Evolutionary conservation across 37 sponge, comb jelly and placozoan species (phyloP).

Genomic region (Mnemiopsis leidyi): DNA sequence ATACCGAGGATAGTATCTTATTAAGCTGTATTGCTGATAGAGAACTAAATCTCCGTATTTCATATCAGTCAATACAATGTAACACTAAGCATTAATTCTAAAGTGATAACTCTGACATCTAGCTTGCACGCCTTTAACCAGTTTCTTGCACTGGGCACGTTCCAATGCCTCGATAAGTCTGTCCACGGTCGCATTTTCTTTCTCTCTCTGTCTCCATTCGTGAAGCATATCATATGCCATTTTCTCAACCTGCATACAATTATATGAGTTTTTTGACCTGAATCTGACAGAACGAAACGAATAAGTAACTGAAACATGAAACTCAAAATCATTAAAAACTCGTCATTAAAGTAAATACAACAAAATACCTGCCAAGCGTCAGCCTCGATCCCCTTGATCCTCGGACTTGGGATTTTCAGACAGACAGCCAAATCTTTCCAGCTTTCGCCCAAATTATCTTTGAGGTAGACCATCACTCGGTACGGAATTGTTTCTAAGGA

Average conservation of each 20-base stretch:
- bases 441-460: slow-evolving; percentile 55
- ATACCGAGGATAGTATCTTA: no score
- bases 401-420: slow-evolving; percentile 33
- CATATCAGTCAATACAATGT: no score
- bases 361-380: slow-evolving; percentile 59
- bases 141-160: slow-evolving; percentile 62
- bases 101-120: slow-evolving; percentile 61
- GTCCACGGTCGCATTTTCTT: slow-evolving; percentile 52
- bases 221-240: slow-evolving; percentile 61
- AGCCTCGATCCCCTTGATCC: slow-evolving; percentile 42
- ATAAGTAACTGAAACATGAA: no score
- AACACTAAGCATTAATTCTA: neutral
- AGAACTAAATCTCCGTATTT: no score
- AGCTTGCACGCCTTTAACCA: slow-evolving; percentile 50
- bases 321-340: no score
- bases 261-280: no score
- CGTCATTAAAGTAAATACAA: no score
- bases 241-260: slow-evolving; percentile 54
- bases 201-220: slow-evolving; percentile 65
- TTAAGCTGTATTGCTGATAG: no score
- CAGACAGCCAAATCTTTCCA: slow-evolving; percentile 64
- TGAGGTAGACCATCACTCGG: slow-evolving; percentile 60
- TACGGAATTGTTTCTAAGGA: slow-evolving; percentile 63
- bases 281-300: no score
- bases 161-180: slow-evolving; percentile 58